Evolutionary conservation across 2,797 vertebrate genomes (phyloP).

Genomic region (Acomys russatus): DNA sequence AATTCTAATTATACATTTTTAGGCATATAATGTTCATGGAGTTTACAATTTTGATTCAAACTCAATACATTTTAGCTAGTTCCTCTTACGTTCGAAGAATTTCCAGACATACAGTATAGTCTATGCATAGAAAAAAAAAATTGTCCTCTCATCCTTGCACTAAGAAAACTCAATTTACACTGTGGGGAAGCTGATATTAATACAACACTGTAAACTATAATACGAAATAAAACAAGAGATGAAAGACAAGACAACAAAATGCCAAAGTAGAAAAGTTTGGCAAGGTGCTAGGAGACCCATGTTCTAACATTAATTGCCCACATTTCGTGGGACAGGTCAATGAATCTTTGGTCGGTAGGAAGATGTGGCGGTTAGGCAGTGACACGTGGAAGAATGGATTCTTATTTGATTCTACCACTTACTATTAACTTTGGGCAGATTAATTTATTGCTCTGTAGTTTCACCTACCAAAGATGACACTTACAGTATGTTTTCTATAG

Average conservation of each 20-base stretch:
- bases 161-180: slow-evolving; percentile 8
- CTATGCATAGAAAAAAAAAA: not conserved
- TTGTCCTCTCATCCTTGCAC: not conserved
- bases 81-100: not conserved
- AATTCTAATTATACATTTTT: slow-evolving; percentile 1
- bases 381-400: not conserved
- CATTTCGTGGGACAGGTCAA: not conserved
- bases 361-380: not conserved
- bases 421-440: not conserved
- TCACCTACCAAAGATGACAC: slow-evolving; percentile 15
- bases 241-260: slow-evolving; percentile 28
- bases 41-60: slow-evolving; percentile 38
- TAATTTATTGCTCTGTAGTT: not conserved
- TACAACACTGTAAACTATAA: not conserved
- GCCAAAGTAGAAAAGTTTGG: not conserved
- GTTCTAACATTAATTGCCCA: not conserved
- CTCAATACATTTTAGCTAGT: slow-evolving; percentile 30
- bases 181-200: not conserved
- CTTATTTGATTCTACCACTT: not conserved
- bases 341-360: not conserved
- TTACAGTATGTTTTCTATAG: not conserved
- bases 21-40: not conserved
- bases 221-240: not conserved
- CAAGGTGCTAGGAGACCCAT: not conserved
- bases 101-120: not conserved